Conservation (phyloP, 1,140 invertebrate genomes). For the Ladona fulva region DNA sequence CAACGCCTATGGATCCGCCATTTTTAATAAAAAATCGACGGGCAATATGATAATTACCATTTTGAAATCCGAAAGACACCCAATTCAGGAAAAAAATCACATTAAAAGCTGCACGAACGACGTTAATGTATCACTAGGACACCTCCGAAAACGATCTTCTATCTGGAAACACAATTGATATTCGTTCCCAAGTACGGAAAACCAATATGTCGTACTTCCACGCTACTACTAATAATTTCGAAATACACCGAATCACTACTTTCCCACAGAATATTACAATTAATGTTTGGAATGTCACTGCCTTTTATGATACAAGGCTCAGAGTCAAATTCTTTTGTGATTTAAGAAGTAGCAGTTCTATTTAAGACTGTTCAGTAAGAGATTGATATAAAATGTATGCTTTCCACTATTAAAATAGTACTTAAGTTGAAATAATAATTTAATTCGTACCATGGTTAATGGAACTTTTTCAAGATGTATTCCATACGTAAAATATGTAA, state of each 20-base stretch:
- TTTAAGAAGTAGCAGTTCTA: background rate
- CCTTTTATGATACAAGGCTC: conserved; percentile 2
- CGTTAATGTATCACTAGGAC: background rate
- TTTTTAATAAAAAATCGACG: background rate
- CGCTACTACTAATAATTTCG: background rate
- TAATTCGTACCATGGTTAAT: conserved; percentile 6
- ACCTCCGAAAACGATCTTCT: background rate
- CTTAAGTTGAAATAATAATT: background rate
- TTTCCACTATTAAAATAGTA: background rate
- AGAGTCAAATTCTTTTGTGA: background rate
- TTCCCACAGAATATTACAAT: background rate
- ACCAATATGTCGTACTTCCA: background rate
- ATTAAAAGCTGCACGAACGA: background rate
- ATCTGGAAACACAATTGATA: background rate
- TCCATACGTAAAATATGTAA: background rate
- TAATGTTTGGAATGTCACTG: background rate
- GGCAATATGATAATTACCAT: background rate
- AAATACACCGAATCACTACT: background rate
- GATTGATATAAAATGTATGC: background rate
- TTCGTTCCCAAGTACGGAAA: background rate
- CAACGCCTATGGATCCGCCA: background rate
- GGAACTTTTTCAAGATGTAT: background rate
- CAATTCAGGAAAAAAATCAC: background rate
- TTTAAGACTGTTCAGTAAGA: background rate
- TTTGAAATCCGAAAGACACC: background rate